Evolutionary conservation across 2,888 invertebrate genomes (phyloP), one percentile per base, ranked within the genome.

Genomic region (Morpho helenor): DNA sequence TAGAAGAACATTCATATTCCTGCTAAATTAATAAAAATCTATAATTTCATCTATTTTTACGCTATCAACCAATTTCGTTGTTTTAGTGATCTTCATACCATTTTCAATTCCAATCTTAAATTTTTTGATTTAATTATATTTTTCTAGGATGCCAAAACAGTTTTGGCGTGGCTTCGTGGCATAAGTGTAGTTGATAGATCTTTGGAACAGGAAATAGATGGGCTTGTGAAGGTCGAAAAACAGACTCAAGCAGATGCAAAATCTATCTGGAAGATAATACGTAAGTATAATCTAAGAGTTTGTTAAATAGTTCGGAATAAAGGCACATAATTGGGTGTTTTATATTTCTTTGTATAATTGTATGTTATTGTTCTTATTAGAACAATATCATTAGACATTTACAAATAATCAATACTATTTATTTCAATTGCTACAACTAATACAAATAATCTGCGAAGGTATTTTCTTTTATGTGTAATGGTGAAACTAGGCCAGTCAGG

Each of bases 161-260:
- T 90, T 0, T 61, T 87, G 46, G 87, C 87, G 2, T 89, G 89
- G 89, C 72, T 90, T 1, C 76, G 87, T 2, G 89, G 89, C 0
- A 77, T 80, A 1, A 67, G 72, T 0, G 73, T 75, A 0, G 55
- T 80, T 41, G 87, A 88, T 65, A 65, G 74, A 0, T 59, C 72
- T 0, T 59, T 88, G 5, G 82, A 87, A 47, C 73, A 73, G 41
- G 89, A 87, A 7, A 79, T 89, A 10, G 88, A 88, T 43, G 72
- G 66, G 22, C 77, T 87, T 22, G 79, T 85, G 3, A 73, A 78
- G 39, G 75, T 80, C 0, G 88, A 89, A 49, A 86, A 87, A 56
- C 81, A 83, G 59, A 82, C 84, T 8, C 77, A 83, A 60, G 81
- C 84, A 7, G 82, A 84, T 46, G 56, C 78, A 1, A 82, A 80